phyloP scores from a whole-genome alignment of 2,797 vertebrate species.

The Arctocebus calabarensis region DNA sequence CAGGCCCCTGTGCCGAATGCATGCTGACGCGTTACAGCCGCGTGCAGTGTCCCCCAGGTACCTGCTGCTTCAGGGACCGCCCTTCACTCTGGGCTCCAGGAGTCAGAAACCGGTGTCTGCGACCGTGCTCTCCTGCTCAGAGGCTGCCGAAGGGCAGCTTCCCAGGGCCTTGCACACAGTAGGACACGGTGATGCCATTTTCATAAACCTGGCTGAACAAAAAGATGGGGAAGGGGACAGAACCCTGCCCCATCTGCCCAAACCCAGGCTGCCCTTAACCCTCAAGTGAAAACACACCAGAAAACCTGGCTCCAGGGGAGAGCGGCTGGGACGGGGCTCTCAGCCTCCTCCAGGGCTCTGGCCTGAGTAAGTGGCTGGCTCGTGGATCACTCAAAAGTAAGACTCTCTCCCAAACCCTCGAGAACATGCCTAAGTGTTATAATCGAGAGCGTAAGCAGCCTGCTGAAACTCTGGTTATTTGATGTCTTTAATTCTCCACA shows the following conservation, averaged over 20 bases:
- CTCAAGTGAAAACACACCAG: rapidly evolving
- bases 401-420: background rate
- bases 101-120: rapidly evolving
- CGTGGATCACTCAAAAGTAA: rapidly evolving
- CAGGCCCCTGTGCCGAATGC: rapidly evolving
- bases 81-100: background rate
- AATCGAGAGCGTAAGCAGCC: background rate
- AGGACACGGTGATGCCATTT: rapidly evolving
- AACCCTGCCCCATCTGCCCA: rapidly evolving
- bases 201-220: rapidly evolving
- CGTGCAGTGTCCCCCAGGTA: rapidly evolving
- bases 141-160: rapidly evolving
- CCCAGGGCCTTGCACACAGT: rapidly evolving
- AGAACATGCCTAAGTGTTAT: background rate
- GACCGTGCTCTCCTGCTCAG: too few species aligned
- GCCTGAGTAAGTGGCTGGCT: too few species aligned
- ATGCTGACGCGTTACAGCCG: rapidly evolving
- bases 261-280: too few species aligned
- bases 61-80: rapidly evolving
- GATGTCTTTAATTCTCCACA: background rate
- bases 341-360: background rate
- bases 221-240: background rate
- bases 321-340: too few species aligned
- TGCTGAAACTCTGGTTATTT: too few species aligned
- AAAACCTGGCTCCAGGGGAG: background rate